These are phyloP conservation scores for Petrocephalus zakoni DNA, from an alignment of 2,113 vertebrate species.

Conservation along the genomic window DNA sequence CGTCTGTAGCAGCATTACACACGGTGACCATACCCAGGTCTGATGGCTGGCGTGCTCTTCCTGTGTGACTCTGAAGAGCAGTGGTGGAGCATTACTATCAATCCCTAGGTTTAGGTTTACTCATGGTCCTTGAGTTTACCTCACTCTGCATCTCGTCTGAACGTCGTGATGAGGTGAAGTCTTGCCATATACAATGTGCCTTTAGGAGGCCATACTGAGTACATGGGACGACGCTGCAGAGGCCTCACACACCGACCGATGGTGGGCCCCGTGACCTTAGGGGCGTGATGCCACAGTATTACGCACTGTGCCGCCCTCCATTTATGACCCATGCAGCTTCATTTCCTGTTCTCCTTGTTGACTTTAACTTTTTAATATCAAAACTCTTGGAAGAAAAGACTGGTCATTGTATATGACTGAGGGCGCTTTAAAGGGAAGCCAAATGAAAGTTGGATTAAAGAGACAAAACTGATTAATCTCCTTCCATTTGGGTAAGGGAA, in stretches of 20 bases:
- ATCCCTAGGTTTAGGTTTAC: background rate
- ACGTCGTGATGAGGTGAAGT: background rate
- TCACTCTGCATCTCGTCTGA: background rate
- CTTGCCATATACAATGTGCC: background rate
- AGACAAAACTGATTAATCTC: constrained; percentile 22
- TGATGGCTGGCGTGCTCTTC: background rate
- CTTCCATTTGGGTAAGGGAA: constrained; percentile 46
- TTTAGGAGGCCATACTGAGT: background rate
- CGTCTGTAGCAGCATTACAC: background rate
- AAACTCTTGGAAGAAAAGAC: constrained; percentile 43
- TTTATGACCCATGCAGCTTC: background rate
- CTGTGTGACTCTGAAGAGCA: background rate
- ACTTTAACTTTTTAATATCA: constrained; percentile 34
- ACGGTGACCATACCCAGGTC: background rate
- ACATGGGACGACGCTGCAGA: background rate
- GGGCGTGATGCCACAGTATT: background rate
- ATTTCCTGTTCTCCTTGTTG: constrained; percentile 32
- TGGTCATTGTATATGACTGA: constrained; percentile 45
- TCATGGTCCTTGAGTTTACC: background rate
- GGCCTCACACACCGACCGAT: background rate
- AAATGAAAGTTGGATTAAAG: constrained; percentile 44
- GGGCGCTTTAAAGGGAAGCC: constrained; percentile 40
- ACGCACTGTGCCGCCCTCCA: background rate
- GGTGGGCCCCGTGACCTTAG: background rate
- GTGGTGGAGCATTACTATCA: background rate